Evolutionary conservation across 37 sponge, comb jelly and placozoan genomes (phyloP).

Genomic region (Theonella swinhoei): DNA sequence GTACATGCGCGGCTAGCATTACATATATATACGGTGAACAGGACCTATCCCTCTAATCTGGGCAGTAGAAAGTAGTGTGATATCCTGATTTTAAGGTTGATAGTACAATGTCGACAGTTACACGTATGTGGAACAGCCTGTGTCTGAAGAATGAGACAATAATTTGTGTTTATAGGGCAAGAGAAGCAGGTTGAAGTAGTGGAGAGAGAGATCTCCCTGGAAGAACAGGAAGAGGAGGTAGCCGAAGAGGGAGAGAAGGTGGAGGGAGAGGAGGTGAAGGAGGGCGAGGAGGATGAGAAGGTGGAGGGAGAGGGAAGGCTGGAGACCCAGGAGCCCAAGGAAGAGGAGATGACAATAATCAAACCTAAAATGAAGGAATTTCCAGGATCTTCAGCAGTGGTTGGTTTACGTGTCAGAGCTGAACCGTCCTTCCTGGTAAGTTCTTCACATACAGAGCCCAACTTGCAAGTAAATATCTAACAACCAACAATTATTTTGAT

Average conservation of each 20-base stretch:
- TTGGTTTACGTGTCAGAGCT: constrained; percentile 65
- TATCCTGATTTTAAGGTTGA: no score
- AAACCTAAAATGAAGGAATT: constrained; percentile 60
- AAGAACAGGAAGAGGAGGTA: constrained; percentile 6
- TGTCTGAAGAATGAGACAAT: not conserved
- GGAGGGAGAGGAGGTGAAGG: constrained; percentile 2
- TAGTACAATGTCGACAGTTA: not conserved
- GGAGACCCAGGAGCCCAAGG: not conserved
- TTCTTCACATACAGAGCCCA: not conserved
- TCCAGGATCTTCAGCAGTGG: constrained; percentile 12
- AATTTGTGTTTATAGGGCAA: constrained; percentile 8
- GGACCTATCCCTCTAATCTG: no score
- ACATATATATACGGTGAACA: no score
- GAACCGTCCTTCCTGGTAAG: constrained; percentile 61
- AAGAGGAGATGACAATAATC: constrained; percentile 3
- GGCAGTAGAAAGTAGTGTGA: no score
- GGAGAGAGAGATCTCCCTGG: constrained; percentile 9
- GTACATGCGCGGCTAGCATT: no score
- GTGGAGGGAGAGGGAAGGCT: not conserved
- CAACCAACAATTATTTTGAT: not conserved
- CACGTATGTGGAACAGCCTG: not conserved
- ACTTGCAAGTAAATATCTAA: no score
- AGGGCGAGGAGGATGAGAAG: constrained; percentile 5
- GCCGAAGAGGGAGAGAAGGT: constrained; percentile 8
- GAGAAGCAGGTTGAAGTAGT: constrained; percentile 17